These are phyloP conservation scores for Antechinus stuartii DNA, from an alignment of 2,113 vertebrate genomes.

Conservation along the genomic window DNA sequence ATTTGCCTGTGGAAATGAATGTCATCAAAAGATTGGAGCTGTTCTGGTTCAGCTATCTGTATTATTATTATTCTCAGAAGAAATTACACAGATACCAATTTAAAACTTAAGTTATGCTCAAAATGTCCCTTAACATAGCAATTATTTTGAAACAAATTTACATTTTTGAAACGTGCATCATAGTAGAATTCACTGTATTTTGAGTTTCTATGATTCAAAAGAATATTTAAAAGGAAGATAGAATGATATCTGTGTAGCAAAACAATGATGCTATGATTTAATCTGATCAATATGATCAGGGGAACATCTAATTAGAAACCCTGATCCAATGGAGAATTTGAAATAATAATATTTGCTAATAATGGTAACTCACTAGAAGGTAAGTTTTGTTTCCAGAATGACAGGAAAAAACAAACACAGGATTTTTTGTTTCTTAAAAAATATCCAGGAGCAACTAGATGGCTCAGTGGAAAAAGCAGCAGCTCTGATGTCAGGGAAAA, in stretches of 20 bases:
- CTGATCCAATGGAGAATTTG: not conserved
- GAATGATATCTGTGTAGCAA: not conserved
- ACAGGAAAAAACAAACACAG: not conserved
- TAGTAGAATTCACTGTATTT: not conserved
- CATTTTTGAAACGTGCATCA: not conserved
- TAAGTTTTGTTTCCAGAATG: not conserved
- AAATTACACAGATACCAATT: not conserved
- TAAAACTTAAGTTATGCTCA: not conserved
- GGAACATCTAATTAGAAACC: not conserved
- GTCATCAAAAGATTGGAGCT: not conserved
- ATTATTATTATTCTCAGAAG: not conserved
- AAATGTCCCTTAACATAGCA: not conserved
- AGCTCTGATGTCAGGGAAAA: no score
- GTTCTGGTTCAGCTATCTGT: not conserved
- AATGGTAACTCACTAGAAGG: not conserved
- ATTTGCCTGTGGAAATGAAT: not conserved
- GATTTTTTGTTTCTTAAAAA: conserved; percentile 41
- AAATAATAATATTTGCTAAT: conserved; percentile 42
- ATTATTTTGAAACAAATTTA: not conserved
- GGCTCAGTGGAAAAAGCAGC: no score
- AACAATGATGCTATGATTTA: not conserved
- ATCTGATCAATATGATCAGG: not conserved
- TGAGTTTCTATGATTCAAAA: not conserved
- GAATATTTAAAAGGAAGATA: conserved; percentile 29
- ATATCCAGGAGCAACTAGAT: not conserved